A percentile compares a stretch with the other conserved stretches of the same genome.
Evolutionary conservation across 2,113 vertebrate genomes (phyloP).

Genomic region (Anguilla rostrata): DNA sequence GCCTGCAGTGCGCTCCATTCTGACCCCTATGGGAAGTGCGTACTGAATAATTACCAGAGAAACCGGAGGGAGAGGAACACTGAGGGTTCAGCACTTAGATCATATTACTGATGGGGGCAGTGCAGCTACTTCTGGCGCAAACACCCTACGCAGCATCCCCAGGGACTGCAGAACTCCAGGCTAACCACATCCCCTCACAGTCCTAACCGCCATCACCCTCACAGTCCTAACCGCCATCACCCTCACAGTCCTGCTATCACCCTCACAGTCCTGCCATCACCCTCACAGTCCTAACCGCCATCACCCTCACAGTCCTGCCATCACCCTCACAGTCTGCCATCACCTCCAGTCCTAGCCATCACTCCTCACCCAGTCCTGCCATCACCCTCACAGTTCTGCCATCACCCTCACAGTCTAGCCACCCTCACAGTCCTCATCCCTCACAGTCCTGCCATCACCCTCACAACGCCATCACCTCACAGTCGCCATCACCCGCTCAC

Average conservation of each 20-base stretch:
- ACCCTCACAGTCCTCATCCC: no score
- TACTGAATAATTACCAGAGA: not conserved
- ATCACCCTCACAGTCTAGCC: no score
- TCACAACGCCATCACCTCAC: no score
- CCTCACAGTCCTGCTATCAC: no score
- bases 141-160: not conserved
- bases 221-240: not conserved
- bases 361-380: not conserved
- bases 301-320: no score
- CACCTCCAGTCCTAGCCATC: not conserved
- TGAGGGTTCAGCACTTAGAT: slow-evolving; percentile 8
- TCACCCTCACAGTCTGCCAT: not conserved
- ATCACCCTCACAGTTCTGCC: not conserved
- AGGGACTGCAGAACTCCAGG: no score
- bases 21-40: not conserved
- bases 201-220: not conserved
- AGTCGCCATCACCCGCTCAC: no score
- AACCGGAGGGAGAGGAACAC: not conserved
- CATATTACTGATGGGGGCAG: not conserved
- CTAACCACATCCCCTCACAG: no score
- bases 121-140: not conserved
- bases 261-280: no score
- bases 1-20: not conserved
- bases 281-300: no score
- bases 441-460: no score